Evolutionary conservation across 2,888 invertebrate species (phyloP).

Genomic region (Apotomis betuletana): DNA sequence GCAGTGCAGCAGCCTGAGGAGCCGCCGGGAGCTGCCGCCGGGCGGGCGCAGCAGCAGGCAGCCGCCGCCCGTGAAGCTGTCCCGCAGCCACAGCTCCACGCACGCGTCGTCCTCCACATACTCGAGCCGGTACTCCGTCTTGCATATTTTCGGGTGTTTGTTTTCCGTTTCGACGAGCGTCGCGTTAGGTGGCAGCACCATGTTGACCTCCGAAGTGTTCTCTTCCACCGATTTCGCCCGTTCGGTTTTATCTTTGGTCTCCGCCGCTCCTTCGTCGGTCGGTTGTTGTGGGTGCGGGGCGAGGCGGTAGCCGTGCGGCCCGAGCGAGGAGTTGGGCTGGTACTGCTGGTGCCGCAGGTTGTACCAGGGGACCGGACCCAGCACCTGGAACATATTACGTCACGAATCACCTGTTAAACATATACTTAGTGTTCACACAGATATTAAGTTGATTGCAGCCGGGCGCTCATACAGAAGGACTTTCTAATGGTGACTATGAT

Average conservation of each 20-base stretch:
- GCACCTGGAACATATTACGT: constrained; percentile 58
- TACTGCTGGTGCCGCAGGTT: constrained; percentile 85
- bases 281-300: constrained; percentile 39
- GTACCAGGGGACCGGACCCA: constrained; percentile 79
- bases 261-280: neutral
- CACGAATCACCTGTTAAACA: too few species aligned
- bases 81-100: constrained; percentile 64
- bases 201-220: neutral
- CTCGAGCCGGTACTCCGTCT: constrained; percentile 51
- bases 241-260: neutral
- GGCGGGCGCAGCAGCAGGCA: constrained; percentile 75
- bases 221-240: neutral
- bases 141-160: constrained; percentile 48
- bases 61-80: constrained; percentile 81
- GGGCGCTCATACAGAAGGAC: too few species aligned
- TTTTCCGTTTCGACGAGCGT: too few species aligned
- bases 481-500: too few species aligned
- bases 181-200: too few species aligned
- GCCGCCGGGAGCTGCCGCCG: constrained; percentile 51
- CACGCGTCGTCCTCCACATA: constrained; percentile 60
- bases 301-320: constrained; percentile 71
- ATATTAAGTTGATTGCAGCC: too few species aligned
- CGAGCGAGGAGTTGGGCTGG: constrained; percentile 79
- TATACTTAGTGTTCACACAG: too few species aligned
- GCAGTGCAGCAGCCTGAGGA: constrained; percentile 65